Conservation (phyloP, 1,140 invertebrate species). For the Bacillus rossius region DNA sequence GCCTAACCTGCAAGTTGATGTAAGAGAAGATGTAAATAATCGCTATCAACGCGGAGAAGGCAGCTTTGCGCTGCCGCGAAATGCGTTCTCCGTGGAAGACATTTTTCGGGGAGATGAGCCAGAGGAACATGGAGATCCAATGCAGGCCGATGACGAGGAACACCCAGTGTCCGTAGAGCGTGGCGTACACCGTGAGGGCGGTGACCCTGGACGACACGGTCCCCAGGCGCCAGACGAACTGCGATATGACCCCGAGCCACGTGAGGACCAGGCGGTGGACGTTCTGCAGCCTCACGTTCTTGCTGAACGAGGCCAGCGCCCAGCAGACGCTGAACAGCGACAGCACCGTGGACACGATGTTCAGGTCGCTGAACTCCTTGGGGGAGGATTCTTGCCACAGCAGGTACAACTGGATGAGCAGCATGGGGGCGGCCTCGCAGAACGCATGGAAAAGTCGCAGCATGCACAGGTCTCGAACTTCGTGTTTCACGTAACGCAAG, state of each 20-base stretch:
- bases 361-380: conserved; percentile 63
- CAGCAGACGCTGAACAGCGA: conserved; percentile 84
- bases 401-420: conserved; percentile 76
- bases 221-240: conserved; percentile 61
- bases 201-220: conserved; percentile 77
- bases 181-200: conserved; percentile 79
- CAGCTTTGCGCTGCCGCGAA: conserved; percentile 55
- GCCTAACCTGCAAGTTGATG: conserved; percentile 67
- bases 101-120: conserved; percentile 79
- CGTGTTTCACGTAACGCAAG: conserved; percentile 72
- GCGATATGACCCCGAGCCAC: conserved; percentile 84
- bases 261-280: conserved; percentile 79
- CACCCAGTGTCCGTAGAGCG: conserved; percentile 76
- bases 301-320: conserved; percentile 86
- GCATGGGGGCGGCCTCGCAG: conserved; percentile 79
- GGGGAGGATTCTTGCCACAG: conserved; percentile 45
- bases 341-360: conserved; percentile 72
- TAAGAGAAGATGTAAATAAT: conserved; percentile 89
- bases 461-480: conserved; percentile 67
- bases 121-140: conserved; percentile 79
- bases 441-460: conserved; percentile 81
- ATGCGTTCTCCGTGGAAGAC: conserved; percentile 77
- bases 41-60: conserved; percentile 67
- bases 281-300: conserved; percentile 74
- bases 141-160: conserved; percentile 74